These are phyloP conservation scores for Orchesellides sinensis DNA, from an alignment of 2,888 invertebrate genomes.

Conservation along the genomic window DNA sequence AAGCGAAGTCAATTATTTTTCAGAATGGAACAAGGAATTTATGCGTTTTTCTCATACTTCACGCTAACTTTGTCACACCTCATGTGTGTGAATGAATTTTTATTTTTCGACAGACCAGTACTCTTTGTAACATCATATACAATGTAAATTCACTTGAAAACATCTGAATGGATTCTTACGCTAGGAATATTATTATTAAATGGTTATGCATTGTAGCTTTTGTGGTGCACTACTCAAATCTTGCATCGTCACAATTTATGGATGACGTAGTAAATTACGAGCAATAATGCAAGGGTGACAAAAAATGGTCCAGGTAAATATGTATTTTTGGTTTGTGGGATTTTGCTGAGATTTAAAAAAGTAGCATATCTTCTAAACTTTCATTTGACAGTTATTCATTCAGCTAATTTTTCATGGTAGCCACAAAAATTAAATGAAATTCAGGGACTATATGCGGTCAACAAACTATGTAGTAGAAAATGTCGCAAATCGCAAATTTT, in stretches of 20 bases:
- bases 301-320: too few species aligned
- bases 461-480: too few species aligned
- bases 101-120: background rate
- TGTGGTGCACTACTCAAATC: slow-evolving; percentile 12
- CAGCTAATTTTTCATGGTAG: too few species aligned
- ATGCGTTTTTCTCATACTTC: slow-evolving; percentile 54
- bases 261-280: too few species aligned
- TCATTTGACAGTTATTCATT: too few species aligned
- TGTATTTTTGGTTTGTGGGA: too few species aligned
- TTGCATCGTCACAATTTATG: background rate
- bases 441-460: too few species aligned
- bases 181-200: background rate
- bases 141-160: background rate
- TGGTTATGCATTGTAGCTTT: background rate
- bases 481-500: too few species aligned
- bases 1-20: slow-evolving; percentile 54
- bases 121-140: background rate
- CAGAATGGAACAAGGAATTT: slow-evolving; percentile 46
- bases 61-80: slow-evolving; percentile 67
- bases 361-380: too few species aligned
- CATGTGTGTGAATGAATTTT: slow-evolving; percentile 22
- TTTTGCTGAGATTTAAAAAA: too few species aligned
- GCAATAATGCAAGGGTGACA: too few species aligned
- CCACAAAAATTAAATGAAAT: too few species aligned
- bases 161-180: background rate